Conservation (phyloP, 2,113 vertebrate species). For the Stictonetta naevosa region DNA sequence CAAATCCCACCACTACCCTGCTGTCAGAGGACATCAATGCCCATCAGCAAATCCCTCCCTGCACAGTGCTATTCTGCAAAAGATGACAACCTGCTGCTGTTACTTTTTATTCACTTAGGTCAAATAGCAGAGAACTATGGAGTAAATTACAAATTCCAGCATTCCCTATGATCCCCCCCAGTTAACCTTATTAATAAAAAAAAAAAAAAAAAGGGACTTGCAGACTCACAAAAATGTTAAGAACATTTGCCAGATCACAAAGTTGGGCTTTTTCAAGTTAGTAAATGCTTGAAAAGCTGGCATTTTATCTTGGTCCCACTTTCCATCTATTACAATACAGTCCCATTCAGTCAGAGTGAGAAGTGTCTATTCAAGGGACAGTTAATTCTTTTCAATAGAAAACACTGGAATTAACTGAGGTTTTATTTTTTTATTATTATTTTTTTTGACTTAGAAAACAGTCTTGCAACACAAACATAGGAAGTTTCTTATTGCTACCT, state of each 20-base stretch:
- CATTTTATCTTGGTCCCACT: neutral
- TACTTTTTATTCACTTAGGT: neutral
- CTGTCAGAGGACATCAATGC: neutral
- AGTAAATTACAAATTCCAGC: neutral
- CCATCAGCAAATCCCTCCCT: neutral
- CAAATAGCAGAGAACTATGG: neutral
- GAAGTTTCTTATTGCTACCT: neutral
- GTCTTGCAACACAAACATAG: neutral
- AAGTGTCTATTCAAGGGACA: neutral
- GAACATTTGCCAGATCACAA: neutral
- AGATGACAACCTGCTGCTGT: neutral
- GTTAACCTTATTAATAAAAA: neutral
- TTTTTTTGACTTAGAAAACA: neutral
- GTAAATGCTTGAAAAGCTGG: neutral
- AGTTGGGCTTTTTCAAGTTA: neutral
- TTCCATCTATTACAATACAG: neutral
- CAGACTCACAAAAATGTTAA: neutral
- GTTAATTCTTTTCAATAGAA: neutral
- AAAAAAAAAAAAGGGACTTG: neutral
- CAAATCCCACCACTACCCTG: neutral
- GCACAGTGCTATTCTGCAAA: neutral
- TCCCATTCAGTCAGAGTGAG: neutral
- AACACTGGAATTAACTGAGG: neutral
- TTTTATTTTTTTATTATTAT: fast-evolving
- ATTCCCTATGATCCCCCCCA: neutral